Percentiles rank a stretch among this genome's conserved stretches.
These are phyloP conservation scores for Phalacrocorax aristotelis DNA, from an alignment of 2,113 vertebrate genomes.

Conservation along the genomic window DNA sequence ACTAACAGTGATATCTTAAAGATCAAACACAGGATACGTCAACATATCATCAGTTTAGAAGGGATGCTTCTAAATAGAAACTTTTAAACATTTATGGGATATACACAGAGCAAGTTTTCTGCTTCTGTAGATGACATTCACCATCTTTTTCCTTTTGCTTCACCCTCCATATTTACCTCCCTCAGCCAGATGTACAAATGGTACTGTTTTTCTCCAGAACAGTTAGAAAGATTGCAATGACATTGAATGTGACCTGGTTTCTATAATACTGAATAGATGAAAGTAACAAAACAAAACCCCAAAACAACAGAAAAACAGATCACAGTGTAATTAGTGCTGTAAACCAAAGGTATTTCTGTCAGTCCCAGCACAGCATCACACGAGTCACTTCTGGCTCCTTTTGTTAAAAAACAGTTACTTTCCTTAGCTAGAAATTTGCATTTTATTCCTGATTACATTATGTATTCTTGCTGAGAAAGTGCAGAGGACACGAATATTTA, in stretches of 20 bases:
- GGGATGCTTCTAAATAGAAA: background rate
- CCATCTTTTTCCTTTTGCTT: background rate
- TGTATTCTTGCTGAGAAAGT: background rate
- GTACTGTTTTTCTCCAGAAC: background rate
- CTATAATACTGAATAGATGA: background rate
- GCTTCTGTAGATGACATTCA: background rate
- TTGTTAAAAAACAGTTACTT: background rate
- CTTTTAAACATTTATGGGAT: background rate
- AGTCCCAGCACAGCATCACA: background rate
- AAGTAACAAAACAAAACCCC: background rate
- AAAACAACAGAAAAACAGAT: background rate
- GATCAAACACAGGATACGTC: background rate
- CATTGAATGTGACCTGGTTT: background rate
- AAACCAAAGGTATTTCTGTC: background rate
- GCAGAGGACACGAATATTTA: conserved; percentile 16
- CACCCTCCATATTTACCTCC: background rate
- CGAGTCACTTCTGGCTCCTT: background rate
- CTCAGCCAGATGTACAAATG: background rate
- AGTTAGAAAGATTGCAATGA: background rate
- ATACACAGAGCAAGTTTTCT: background rate
- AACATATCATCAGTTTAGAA: background rate
- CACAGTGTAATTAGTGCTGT: background rate
- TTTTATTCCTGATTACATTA: conserved; percentile 41
- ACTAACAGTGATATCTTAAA: background rate
- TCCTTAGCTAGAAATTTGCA: conserved; percentile 6